Evolutionary conservation across 2,888 invertebrate species (phyloP), one percentile per base, ranked within the genome.

Genomic region (Scotopteryx bipunctaria): DNA sequence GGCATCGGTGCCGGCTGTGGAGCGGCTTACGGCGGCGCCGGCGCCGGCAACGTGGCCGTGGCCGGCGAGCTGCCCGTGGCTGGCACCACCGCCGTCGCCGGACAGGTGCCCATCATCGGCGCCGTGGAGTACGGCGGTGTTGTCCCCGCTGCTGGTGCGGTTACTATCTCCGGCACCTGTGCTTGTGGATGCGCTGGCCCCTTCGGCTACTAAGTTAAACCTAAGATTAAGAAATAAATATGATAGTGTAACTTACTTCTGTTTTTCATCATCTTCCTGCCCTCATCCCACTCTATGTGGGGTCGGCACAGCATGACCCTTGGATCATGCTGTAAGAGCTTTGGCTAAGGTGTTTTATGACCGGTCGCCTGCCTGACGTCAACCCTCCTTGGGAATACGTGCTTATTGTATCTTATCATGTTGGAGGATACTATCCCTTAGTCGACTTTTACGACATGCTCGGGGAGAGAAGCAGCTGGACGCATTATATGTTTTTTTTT

Each of bases 81-180:
- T 21, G 76, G 76, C 15, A 57, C 63, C 14, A 70, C 76, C 2
- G 16, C 55, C n/a, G 59, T 76, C 1, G 49, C 63, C 3, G 77
- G 76, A 0, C 67, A 67, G 25, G 73, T 76, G 38, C 77, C 76
- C 5, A 65, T 76, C 4, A 51, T 64, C 2, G 76, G 78, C 6
- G 57, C 64, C 0, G 73, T 76, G 4, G 51, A 65, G 49, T 77
- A 73, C 42, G 46, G 55, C 3, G 77, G 77, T 0, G 54, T 54
- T 3, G 54, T 77, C n/a, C 66, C 70, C n/a, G 77, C 75, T 8
- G 60, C 60, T 16, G 77, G 75, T 5, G 48, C 55, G 0, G 69
- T 76, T 0, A 61, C 69, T n/a, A 68, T 74, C 3, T 46, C 61
- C 0, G 58, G 58, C 0, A 44, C 27, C 5, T 58, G 58, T 3